Evolutionary conservation across 2,888 invertebrate species (phyloP), one percentile per base, ranked within the genome.

Genomic region (Pinctada fucata): DNA sequence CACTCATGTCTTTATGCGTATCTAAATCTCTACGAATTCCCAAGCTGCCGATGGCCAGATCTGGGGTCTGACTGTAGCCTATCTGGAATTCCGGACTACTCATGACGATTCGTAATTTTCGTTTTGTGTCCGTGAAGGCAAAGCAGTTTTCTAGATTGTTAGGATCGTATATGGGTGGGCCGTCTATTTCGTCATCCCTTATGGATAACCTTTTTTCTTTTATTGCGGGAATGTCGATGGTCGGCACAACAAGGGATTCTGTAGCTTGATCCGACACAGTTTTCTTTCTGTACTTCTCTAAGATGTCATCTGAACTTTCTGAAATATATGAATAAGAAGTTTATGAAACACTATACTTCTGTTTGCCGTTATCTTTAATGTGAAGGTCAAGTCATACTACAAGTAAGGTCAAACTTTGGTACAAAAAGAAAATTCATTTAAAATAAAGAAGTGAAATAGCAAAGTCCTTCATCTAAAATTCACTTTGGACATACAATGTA

Each of bases 291-390:
- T 99, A 99, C 93, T 98, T 99, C 66, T 97, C 98, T 85, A 99
- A 94, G 90, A 99, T 99, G 90, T 98, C 97, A 89, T 98, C 98
- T 0, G 96, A 95, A 58, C 95, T 95, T 93, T 97, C 97, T 90
- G 83, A n/a, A 82, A 83, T 68, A 5, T 92, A 92, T 86, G 93
- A 58, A 45, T 5, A 45, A n/a, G 4, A 50, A 58, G 6, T 6
- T 6, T 31, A 67, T 67, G 31, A 31, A 31, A 31, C 31, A 31
- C 31, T 31, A 31, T 31, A 31, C 31, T 31, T 31, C 31, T 31
- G 31, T 31, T 31, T 31, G 31, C 31, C 0, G 31, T 31, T 31
- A 31, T 31, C 31, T 31, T 31, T 31, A 31, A 31, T 31, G 31
- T 31, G 31, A 31, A 31, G 31, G 31, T 31, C 31, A 31, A 31